These are phyloP conservation scores for Zaprionus kolodkinae DNA, from an alignment of 1,140 invertebrate genomes.

Conservation along the genomic window DNA sequence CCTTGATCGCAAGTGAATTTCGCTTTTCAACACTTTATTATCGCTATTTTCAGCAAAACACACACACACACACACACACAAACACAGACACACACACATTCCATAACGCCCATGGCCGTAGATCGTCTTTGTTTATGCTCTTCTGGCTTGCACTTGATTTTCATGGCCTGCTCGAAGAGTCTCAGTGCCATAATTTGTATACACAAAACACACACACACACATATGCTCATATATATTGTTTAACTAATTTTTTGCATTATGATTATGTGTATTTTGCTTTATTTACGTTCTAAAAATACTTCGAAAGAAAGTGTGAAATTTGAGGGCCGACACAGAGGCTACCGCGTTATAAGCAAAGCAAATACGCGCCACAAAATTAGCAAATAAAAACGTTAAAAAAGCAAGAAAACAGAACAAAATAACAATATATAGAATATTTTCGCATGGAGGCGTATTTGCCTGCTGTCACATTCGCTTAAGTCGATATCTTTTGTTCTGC, in stretches of 20 bases:
- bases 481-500: slow-evolving; percentile 33
- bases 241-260: slow-evolving; percentile 38
- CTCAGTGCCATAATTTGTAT: slow-evolving; percentile 59
- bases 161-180: slow-evolving; percentile 54
- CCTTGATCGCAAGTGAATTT: slow-evolving; percentile 1
- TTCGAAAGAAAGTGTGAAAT: slow-evolving; percentile 76
- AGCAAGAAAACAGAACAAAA: too few relatives aligned
- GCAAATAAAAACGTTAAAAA: slow-evolving; percentile 45
- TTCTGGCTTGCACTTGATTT: slow-evolving; percentile 58
- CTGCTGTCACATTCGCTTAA: slow-evolving; percentile 32
- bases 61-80: background rate
- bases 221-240: slow-evolving; percentile 23
- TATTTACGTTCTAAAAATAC: slow-evolving; percentile 67
- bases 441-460: slow-evolving; percentile 38
- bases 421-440: slow-evolving; percentile 36
- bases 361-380: slow-evolving; percentile 45
- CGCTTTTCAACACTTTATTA: slow-evolving; percentile 14
- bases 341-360: slow-evolving; percentile 57
- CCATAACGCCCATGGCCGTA: slow-evolving; percentile 35
- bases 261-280: slow-evolving; percentile 47
- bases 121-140: slow-evolving; percentile 49
- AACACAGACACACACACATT: slow-evolving; percentile 17
- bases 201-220: slow-evolving; percentile 13
- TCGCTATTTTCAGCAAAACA: slow-evolving; percentile 38
- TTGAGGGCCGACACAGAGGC: slow-evolving; percentile 56